phyloP scores from a whole-genome alignment of 1,140 invertebrate species.

The Cataglyphis hispanica region DNA sequence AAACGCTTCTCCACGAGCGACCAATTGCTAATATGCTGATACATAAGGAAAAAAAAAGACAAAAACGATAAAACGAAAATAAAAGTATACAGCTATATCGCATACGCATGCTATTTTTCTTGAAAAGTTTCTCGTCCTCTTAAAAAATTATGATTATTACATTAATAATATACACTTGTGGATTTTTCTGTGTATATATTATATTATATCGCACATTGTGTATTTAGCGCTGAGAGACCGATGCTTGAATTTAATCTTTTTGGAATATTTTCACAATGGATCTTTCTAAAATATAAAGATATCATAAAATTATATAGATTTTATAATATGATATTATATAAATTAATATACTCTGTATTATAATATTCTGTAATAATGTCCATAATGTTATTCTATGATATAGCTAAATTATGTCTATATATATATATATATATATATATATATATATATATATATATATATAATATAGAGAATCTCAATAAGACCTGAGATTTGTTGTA shows the following conservation, averaged over 20 bases:
- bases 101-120: constrained; percentile 57
- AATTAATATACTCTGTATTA: not conserved
- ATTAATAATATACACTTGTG: not conserved
- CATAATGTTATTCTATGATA: no score
- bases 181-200: constrained; percentile 4
- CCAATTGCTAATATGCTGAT: constrained; percentile 31
- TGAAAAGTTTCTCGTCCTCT: constrained; percentile 38
- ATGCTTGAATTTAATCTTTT: not conserved
- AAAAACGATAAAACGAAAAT: constrained; percentile 55
- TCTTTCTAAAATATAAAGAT: not conserved
- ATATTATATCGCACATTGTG: not conserved
- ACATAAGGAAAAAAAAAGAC: constrained; percentile 38
- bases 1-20: constrained; percentile 25
- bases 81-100: constrained; percentile 61
- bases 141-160: not conserved
- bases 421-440: not conserved
- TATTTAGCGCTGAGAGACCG: not conserved
- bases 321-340: not conserved
- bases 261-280: not conserved
- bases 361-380: no score
- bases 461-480: not conserved
- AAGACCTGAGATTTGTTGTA: not conserved
- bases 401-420: no score
- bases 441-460: not conserved
- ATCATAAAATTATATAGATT: not conserved